phyloP scores from a whole-genome alignment of 2,888 invertebrate species.

The Drosophila anceps region DNA sequence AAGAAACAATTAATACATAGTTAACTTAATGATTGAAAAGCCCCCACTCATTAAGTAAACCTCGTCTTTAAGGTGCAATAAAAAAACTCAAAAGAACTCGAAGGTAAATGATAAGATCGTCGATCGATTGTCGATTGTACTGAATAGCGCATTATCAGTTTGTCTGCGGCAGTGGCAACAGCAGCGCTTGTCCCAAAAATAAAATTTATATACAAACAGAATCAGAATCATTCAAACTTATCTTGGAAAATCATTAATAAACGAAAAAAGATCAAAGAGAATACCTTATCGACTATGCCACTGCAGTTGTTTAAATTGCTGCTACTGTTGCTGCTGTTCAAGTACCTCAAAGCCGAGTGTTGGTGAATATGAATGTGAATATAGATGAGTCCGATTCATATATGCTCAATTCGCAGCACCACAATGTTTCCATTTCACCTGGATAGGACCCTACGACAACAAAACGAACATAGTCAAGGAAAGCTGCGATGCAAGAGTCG shows the following conservation, averaged over 20 bases:
- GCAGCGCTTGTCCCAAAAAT: constrained; percentile 35
- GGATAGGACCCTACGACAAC: constrained; percentile 89
- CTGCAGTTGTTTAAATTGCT: constrained; percentile 38
- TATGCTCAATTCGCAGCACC: constrained; percentile 66
- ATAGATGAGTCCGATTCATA: constrained; percentile 7
- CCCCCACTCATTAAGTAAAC: background rate
- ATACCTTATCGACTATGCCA: constrained; percentile 56
- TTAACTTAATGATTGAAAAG: background rate
- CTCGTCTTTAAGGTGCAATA: background rate
- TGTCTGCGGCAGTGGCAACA: constrained; percentile 49
- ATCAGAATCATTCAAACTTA: constrained; percentile 20
- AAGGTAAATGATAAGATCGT: constrained; percentile 50
- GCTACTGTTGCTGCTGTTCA: constrained; percentile 48
- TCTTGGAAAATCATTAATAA: constrained; percentile 8
- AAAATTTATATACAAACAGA: constrained; percentile 12
- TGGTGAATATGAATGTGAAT: constrained; percentile 36
- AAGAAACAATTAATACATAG: background rate
- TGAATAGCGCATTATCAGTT: constrained; percentile 53
- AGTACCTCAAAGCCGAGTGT: constrained; percentile 52
- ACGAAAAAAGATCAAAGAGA: background rate
- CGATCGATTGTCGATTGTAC: constrained; percentile 29
- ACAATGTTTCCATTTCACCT: constrained; percentile 89
- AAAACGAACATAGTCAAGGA: constrained; percentile 87
- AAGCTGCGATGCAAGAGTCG: constrained; percentile 87
- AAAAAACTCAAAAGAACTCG: constrained; percentile 1